phyloP scores from a whole-genome alignment of 2,113 vertebrate species.

The Leuciscus idus region DNA sequence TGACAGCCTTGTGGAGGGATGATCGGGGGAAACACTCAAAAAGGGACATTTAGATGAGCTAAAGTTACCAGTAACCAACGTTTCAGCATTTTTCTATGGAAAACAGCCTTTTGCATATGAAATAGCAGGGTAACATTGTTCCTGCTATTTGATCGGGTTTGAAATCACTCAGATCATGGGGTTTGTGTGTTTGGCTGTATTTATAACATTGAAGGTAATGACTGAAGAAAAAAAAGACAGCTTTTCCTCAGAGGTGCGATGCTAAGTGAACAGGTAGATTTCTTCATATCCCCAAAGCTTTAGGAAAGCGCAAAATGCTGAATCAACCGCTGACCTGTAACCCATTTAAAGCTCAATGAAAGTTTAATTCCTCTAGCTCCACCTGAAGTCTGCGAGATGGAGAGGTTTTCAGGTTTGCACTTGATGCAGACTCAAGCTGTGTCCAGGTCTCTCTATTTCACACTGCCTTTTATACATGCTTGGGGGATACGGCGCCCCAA shows the following conservation, averaged over 20 bases:
- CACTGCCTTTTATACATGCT: constrained; percentile 78
- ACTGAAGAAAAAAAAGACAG: background rate
- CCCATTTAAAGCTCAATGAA: constrained; percentile 84
- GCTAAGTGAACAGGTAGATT: constrained; percentile 84
- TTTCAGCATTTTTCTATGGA: constrained; percentile 25
- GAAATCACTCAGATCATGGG: background rate
- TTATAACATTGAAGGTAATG: constrained; percentile 21
- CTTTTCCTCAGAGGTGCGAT: constrained; percentile 60
- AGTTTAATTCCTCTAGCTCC: constrained; percentile 86
- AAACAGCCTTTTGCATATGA: constrained; percentile 20
- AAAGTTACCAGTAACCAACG: constrained; percentile 17
- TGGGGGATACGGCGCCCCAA: constrained; percentile 76
- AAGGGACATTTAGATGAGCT: constrained; percentile 33
- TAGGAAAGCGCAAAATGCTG: constrained; percentile 84
- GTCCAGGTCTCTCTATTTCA: constrained; percentile 70
- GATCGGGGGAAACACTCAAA: background rate
- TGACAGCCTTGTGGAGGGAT: constrained; percentile 19
- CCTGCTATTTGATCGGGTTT: background rate
- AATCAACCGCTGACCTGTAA: constrained; percentile 86
- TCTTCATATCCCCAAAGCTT: constrained; percentile 85
- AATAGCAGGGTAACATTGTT: background rate
- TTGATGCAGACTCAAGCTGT: constrained; percentile 72
- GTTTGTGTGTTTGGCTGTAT: background rate
- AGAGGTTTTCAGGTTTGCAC: constrained; percentile 59
- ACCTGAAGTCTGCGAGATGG: constrained; percentile 47